phyloP scores from a whole-genome alignment of 1,140 invertebrate species.

The Eulimnadia texana region DNA sequence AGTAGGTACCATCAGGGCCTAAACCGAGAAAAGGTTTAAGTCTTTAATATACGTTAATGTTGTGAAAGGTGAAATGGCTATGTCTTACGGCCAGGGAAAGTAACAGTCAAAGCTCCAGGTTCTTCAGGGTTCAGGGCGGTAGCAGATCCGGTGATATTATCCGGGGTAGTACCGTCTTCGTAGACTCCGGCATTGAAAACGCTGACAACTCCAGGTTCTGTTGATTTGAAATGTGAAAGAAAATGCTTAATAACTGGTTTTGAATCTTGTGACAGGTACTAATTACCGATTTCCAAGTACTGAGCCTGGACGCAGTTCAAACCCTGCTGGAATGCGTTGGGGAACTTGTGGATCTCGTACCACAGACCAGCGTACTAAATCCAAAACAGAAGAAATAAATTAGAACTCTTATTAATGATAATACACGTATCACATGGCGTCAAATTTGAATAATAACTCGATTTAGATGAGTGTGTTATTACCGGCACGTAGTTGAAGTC shows the following conservation, averaged over 20 bases:
- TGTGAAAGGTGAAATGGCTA: too few relatives aligned
- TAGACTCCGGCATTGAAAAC: conserved; percentile 8
- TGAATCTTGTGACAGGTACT: not conserved
- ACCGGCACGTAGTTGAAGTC: conserved; percentile 16
- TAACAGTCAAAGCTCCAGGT: conserved; percentile 7
- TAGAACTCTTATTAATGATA: not conserved
- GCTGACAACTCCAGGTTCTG: conserved; percentile 6
- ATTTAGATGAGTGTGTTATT: not conserved
- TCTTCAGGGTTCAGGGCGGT: conserved; percentile 4
- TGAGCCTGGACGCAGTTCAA: conserved; percentile 6
- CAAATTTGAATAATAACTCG: not conserved
- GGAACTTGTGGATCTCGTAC: conserved; percentile 14
- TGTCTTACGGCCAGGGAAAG: conserved; percentile 12
- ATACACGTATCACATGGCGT: not conserved
- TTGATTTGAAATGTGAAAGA: not conserved
- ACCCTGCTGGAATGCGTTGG: conserved; percentile 14
- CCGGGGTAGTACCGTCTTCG: conserved; percentile 2
- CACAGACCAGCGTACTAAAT: conserved; percentile 15
- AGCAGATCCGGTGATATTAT: conserved; percentile 13
- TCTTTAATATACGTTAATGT: not conserved
- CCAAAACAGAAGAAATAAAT: not conserved
- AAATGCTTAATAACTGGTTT: not conserved
- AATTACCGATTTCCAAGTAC: conserved; percentile 15
- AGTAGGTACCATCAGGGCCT: conserved; percentile 16
- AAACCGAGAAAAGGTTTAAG: not conserved